A percentile compares a stretch with the other conserved stretches of the same genome.
Conservation (phyloP, 92 coral and sea anemone species). For the Phenganax subtilis region DNA sequence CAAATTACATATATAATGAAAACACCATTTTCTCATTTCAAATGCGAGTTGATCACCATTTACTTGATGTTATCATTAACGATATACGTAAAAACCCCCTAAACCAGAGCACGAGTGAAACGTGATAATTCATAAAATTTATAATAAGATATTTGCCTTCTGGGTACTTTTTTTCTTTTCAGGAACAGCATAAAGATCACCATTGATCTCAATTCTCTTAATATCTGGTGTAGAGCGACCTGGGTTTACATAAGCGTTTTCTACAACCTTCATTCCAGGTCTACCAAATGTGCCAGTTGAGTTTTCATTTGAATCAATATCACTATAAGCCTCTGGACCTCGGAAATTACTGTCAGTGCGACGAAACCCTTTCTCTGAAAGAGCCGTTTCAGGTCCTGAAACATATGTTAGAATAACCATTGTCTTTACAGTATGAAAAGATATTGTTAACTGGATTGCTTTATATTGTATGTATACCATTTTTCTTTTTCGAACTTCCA, state of each 20-base stretch:
- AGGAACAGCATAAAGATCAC: slow-evolving; percentile 15
- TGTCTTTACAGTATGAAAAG: too few species aligned
- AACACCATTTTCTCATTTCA: too few species aligned
- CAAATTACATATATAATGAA: too few species aligned
- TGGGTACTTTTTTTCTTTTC: background rate
- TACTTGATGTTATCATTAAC: too few species aligned
- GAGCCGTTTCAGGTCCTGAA: too few species aligned
- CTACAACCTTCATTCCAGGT: background rate
- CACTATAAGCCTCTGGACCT: background rate
- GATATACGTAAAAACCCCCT: too few species aligned
- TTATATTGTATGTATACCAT: too few species aligned
- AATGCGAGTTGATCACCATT: too few species aligned
- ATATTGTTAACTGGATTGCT: too few species aligned
- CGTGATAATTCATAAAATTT: background rate
- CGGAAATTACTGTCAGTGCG: background rate
- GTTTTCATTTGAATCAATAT: background rate
- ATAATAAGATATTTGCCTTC: background rate
- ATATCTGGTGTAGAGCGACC: slow-evolving; percentile 4
- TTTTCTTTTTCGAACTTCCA: too few species aligned
- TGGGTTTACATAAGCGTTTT: background rate
- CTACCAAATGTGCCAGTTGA: background rate
- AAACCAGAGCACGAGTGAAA: too few species aligned
- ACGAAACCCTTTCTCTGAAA: background rate
- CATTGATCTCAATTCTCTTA: slow-evolving; percentile 6
- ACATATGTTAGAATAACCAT: too few species aligned